Conservation (phyloP, 1,140 invertebrate species). For the Antheraea mylitta region DNA sequence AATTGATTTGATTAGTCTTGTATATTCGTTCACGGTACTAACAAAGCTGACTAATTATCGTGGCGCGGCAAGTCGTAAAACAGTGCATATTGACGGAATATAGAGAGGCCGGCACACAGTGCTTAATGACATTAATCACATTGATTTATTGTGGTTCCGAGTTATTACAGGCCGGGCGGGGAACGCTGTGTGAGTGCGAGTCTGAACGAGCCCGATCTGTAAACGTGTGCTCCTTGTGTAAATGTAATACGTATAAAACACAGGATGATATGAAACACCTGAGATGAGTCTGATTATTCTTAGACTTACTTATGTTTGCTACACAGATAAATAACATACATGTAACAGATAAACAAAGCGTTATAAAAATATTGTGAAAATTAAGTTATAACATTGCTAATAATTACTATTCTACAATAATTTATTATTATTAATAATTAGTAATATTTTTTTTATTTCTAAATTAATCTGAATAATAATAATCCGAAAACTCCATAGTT, state of each 20-base stretch:
- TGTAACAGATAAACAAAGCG: too few relatives aligned
- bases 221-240: conserved; percentile 61
- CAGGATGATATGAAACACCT: conserved; percentile 47
- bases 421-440: too few relatives aligned
- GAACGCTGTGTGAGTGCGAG: conserved; percentile 50
- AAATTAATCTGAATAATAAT: too few relatives aligned
- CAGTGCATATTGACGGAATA: conserved; percentile 78
- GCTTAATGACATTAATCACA: conserved; percentile 79
- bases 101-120: conserved; percentile 78
- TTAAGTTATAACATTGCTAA: too few relatives aligned
- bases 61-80: conserved; percentile 75
- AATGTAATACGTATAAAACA: conserved; percentile 53
- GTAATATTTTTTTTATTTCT: too few relatives aligned
- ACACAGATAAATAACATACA: too few relatives aligned
- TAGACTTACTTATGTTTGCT: too few relatives aligned
- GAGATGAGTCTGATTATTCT: conserved; percentile 2
- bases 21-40: conserved; percentile 67
- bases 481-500: too few relatives aligned
- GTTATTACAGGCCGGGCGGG: conserved; percentile 74
- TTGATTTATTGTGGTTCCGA: conserved; percentile 79
- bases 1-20: conserved; percentile 27
- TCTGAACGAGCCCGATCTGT: conserved; percentile 32
- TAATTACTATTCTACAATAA: too few relatives aligned
- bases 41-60: conserved; percentile 78
- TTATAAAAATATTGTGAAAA: too few relatives aligned